Evolutionary conservation across 1,140 invertebrate genomes (phyloP).

Genomic region (Brachionus asplanchnoidis): DNA sequence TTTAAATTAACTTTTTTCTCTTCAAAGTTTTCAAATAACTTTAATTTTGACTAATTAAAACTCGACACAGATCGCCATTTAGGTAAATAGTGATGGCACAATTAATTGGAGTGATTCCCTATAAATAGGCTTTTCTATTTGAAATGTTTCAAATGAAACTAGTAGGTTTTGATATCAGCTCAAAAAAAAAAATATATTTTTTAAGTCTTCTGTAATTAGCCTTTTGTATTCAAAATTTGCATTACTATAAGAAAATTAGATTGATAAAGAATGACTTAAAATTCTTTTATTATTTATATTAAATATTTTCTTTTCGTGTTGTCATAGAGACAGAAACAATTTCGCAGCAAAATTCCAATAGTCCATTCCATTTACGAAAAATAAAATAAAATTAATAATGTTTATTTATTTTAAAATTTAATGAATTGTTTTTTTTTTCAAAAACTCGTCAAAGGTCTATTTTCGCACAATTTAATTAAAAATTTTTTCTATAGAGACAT

Average conservation of each 20-base stretch:
- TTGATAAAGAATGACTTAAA: constrained; percentile 30
- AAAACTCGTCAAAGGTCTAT: not conserved
- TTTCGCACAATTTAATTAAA: not conserved
- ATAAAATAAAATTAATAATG: not conserved
- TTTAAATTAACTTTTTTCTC: not conserved
- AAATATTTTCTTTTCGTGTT: constrained; percentile 1
- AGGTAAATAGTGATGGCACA: constrained; percentile 22
- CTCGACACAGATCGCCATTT: not conserved
- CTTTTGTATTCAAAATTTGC: constrained; percentile 21
- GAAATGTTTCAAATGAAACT: not conserved
- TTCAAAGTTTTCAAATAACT: not conserved
- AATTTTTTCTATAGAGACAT: not conserved
- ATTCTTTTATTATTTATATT: constrained; percentile 20
- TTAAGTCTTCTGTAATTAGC: constrained; percentile 6
- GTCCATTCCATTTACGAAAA: not conserved
- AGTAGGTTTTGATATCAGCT: not conserved
- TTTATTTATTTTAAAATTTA: constrained; percentile 7
- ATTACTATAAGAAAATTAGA: constrained; percentile 5
- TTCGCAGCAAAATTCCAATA: not conserved
- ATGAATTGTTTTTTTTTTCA: not conserved
- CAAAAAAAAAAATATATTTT: not conserved
- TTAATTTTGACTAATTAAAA: not conserved
- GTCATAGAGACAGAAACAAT: not conserved
- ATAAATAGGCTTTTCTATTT: not conserved
- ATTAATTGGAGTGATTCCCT: not conserved